These are phyloP conservation scores for Drosophila parvula DNA, from an alignment of 1,140 invertebrate species.

Conservation along the genomic window DNA sequence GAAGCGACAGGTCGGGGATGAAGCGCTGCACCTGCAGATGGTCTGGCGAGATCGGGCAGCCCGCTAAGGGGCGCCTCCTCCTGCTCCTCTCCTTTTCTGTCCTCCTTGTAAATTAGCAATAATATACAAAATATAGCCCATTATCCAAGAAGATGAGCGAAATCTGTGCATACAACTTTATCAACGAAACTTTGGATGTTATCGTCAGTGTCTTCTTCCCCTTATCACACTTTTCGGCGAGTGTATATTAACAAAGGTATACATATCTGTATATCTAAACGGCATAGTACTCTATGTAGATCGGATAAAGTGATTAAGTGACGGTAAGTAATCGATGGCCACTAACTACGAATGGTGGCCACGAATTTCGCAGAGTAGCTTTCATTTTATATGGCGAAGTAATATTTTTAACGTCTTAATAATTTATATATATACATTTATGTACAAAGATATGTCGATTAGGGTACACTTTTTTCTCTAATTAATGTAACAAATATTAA, in stretches of 20 bases:
- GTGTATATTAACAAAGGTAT: constrained; percentile 32
- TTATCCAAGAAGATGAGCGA: background rate
- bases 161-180: too few relatives aligned
- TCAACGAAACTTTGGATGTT: background rate
- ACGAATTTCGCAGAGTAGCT: background rate
- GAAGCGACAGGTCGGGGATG: constrained; percentile 48
- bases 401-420: too few relatives aligned
- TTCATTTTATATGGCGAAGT: background rate
- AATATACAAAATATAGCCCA: constrained; percentile 2
- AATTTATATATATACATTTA: too few relatives aligned
- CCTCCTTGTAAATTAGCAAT: constrained; percentile 50
- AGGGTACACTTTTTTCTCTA: background rate
- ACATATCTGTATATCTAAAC: background rate
- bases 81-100: constrained; percentile 22
- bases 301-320: background rate
- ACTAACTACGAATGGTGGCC: background rate
- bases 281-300: background rate
- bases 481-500: background rate
- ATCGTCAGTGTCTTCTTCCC: background rate
- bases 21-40: constrained; percentile 52
- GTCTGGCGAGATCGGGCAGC: constrained; percentile 18
- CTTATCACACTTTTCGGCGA: constrained; percentile 3
- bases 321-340: background rate
- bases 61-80: background rate
- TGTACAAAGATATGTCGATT: background rate